Base-by-base conservation (phyloP, 2,113 vertebrate genomes). In the Mustela lutreola region DNA sequence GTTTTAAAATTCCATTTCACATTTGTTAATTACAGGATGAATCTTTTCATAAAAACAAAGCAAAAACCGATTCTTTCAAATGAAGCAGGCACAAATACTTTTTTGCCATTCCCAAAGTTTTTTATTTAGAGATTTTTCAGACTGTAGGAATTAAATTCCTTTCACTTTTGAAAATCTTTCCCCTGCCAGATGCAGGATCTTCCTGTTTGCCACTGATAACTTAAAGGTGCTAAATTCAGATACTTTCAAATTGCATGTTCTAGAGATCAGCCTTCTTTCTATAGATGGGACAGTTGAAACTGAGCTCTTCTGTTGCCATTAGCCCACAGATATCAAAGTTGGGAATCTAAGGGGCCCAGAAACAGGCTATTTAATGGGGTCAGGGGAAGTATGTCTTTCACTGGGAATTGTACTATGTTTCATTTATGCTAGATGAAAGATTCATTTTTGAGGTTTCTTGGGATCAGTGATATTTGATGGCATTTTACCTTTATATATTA, bases 181-280 rank as follows among this genome's bases (percentile, higher is more conserved):
- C n/a, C 62, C 56, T 56, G 45, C 50, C 92, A 79, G 95, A 63
- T 70, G 28, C 50, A 50, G 78, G 58, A 42, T 88, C 81, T 91
- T 31, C 86, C 84, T 91, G 31, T 76, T 84, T 79, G 63, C 70
- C 42, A n/a, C 83, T 33, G 85, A 70, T 62, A 79, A 76, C 36
- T 91, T 67, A 81, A 89, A 80, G n/a, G 21, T 50, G 92, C 86
- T 92, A 92, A 94, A 92, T 89, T 73, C 93, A 62, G 93, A 73
- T 28, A 5, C 67, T 73, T 89, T 65, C 90, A 86, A 83, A 63
- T 48, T 33, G 3, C 53, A 33, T 53, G 96, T 96, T 87, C 42
- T 79, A 28, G 50, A 33, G 58, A 70, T 63, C 39, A 15, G 3
- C 76, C 53, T 89, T 89, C 39, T 81, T 89, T 63, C 90, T 60